Base-by-base conservation (phyloP, 2,888 invertebrate species). In the Platerodrilus igneus region DNA sequence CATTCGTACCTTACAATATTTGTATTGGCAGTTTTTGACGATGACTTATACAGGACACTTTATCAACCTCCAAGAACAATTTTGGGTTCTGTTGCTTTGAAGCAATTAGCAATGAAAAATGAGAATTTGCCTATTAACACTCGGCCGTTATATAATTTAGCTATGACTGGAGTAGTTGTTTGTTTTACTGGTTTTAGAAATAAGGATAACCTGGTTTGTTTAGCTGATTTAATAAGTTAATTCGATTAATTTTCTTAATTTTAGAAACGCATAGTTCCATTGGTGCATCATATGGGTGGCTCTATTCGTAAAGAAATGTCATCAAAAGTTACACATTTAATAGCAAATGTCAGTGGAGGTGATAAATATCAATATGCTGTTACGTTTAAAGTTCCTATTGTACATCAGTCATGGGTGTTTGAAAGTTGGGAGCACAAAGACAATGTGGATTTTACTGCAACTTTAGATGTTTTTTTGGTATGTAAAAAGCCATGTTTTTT, bases 251-350 rank as follows among this genome's bases (percentile, higher is more conserved):
- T 21, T 23, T 20, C 36, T 37, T 48, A 49, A 50, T 70, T 68
- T 10, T 70, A 93, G 93, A 84, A 83, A 58, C 81, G 80, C 67
- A 75, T 94, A 66, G 87, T 92, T 56, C 85, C 85, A 56, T 74
- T 92, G 66, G 87, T 95, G 56, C 95, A 95, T 74, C 86, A 86
- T 66, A 95, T 96, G 95, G 94, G 94, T 55, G 96, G 95, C 30
- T 91, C 91, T 57, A 88, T 95, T 60, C 79, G 93, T 50, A 89
- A 87, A 71, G 92, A 95, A 63, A 84, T 91, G 78, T 81, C 82
- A 46, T 78, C 81, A 40, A 86, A 85, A 64, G 87, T 92, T 53
- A 96, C 95, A 36, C 95, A 96, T 75, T 76, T 97, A 53, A 89
- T 97, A 55, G 90, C 95, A 49, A 88, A 87, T 59, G 78, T 81